Evolutionary conservation across 1,140 invertebrate genomes (phyloP), one percentile per base, ranked within the genome.

Genomic region (Camponotus vicinus): DNA sequence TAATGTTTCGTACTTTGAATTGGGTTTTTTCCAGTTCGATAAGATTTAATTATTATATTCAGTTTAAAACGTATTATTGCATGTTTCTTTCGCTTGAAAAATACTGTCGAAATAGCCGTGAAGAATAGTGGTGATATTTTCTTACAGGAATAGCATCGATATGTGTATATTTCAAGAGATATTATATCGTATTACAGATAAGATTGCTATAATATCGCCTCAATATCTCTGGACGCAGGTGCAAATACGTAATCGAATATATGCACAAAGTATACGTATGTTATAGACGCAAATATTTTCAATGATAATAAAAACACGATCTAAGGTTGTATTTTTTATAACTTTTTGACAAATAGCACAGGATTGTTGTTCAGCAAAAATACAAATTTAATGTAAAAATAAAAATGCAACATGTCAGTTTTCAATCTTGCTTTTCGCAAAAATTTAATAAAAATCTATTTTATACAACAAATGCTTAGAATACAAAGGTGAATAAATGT

Each of bases 151-250:
- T 27, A 57, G 55, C 61, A 73, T 73, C 27, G 79, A 69, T 45
- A 79, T 67, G 55, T 69, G 45, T 70, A 59, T 13, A 55, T 75
- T 75, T 83, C 79, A 61, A 75, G 69, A 73, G 55, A 75, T 83
- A 83, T 75, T 73, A 83, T 66, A 45, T 37, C 69, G 52, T 59
- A 82, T 75, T 83, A 75, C 79, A 75, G 79, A 73, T 73, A 83
- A 83, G 71, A 61, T 57, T 61, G 32, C 18, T 75, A 27, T 83
- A 83, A 61, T 82, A 73, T 42, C 52, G 66, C 6, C 32, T 73
- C 67, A 42, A 83, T 83, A 73, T 63, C 67, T 71, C 55, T 55
- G 69, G 69, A 49, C 69, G 40, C 69, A 75, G 79, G 69, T 83
- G 79, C 69, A 18, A 45, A 40, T 34, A 59, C 66, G 15, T 80